Evolutionary conservation across 2,888 invertebrate species (phyloP).

Genomic region (Aricia artaxerxes): DNA sequence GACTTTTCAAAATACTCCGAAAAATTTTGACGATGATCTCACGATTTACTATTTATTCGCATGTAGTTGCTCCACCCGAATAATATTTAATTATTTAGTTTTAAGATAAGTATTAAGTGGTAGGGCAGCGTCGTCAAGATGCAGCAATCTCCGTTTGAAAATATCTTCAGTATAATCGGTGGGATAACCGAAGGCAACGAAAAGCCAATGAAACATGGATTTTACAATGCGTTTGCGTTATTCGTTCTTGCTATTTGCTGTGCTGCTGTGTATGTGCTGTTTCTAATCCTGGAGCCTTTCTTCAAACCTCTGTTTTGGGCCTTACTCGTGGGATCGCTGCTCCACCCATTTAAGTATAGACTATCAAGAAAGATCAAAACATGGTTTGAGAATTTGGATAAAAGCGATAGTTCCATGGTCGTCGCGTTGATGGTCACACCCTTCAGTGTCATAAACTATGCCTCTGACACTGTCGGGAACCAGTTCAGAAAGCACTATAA

Average conservation of each 20-base stretch:
- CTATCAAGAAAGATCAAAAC: conserved; percentile 87
- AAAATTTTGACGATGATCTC: conserved; percentile 22
- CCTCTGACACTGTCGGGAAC: conserved; percentile 87
- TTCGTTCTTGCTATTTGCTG: conserved; percentile 85
- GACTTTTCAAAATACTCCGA: conserved; percentile 7
- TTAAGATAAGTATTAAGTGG: conserved; percentile 28
- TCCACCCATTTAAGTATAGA: conserved; percentile 96
- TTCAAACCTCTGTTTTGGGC: conserved; percentile 98
- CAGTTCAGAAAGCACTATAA: conserved; percentile 84
- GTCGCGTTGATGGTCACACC: conserved; percentile 84
- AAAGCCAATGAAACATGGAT: conserved; percentile 94
- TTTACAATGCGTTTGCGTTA: conserved; percentile 93
- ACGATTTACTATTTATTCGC: conserved; percentile 27
- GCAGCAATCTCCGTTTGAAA: conserved; percentile 83
- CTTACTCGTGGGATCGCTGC: conserved; percentile 95
- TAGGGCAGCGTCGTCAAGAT: conserved; percentile 44
- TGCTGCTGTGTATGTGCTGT: conserved; percentile 88
- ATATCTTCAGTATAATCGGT: conserved; percentile 84
- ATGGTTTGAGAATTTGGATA: conserved; percentile 88
- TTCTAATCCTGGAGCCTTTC: conserved; percentile 93
- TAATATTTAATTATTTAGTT: conserved; percentile 32
- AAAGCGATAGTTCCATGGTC: conserved; percentile 84
- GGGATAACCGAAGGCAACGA: conserved; percentile 88
- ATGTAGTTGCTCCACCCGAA: conserved; percentile 30
- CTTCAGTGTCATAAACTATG: conserved; percentile 86